A percentile compares a stretch with the other conserved stretches of the same genome.
Evolutionary conservation across 2,113 vertebrate genomes (phyloP).

Genomic region (Tilapia sparmanii): DNA sequence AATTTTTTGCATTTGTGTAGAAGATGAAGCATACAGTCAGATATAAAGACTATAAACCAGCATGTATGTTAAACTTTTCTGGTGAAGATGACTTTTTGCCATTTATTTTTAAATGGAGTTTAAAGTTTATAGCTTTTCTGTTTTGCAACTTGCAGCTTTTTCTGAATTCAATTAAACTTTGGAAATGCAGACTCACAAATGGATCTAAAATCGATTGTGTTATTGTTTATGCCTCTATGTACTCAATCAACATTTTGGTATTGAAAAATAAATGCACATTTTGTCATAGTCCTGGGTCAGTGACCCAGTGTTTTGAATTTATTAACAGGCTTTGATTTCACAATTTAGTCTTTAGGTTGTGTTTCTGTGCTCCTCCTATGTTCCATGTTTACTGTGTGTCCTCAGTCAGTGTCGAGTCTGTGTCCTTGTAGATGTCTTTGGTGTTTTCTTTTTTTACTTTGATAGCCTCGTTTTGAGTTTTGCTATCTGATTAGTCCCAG

Average conservation of each 20-base stretch:
- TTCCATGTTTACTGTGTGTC: neutral
- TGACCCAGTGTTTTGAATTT: rapidly evolving
- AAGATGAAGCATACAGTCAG: neutral
- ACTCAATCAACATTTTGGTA: neutral
- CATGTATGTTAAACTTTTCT: neutral
- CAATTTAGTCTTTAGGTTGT: neutral
- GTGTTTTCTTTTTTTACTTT: neutral
- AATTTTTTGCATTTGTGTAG: neutral
- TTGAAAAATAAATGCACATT: neutral
- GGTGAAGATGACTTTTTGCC: neutral
- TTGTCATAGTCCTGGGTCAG: neutral
- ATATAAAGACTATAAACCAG: neutral
- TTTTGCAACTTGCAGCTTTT: neutral
- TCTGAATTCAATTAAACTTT: neutral
- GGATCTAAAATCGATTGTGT: neutral
- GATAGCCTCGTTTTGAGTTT: neutral
- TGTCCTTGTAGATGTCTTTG: neutral
- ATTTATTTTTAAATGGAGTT: neutral
- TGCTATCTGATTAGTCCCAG: neutral
- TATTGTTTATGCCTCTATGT: neutral
- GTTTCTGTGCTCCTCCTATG: neutral
- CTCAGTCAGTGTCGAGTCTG: neutral
- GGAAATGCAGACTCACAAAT: neutral
- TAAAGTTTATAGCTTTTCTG: neutral
- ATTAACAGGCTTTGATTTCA: neutral